Evolutionary conservation across 1,140 invertebrate genomes (phyloP), one percentile per base, ranked within the genome.

Genomic region (Teleogryllus occipitalis): DNA sequence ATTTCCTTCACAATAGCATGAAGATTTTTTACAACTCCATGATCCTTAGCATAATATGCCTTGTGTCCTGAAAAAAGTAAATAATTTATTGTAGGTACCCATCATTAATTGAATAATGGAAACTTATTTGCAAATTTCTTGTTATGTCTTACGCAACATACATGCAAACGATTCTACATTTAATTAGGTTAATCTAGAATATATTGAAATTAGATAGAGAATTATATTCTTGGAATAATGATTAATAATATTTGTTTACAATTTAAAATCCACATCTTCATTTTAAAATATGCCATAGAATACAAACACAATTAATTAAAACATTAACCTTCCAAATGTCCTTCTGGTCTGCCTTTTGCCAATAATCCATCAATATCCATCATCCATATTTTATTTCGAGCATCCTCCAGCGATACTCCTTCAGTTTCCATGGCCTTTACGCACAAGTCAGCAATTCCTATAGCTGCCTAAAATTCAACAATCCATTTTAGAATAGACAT

Each of bases 371-470:
- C 90, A 0, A 91, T 92, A 81, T 93, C 91, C 7, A 92, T 88
- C 87, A 92, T 87, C 89, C 90, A 96, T 80, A 96, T 93, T 81
- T 91, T 92, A 0, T 85, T 85, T 8, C 88, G 87, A 0, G 97
- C 97, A 21, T 95, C 92, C 65, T 88, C 88, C 47, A 92, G 89
- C 0, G 88, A 86, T 0, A 92, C 85, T 3, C 96, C 96, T 86
- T 96, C 94, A 12, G 90, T 90, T 81, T 90, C 88, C 94, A 99
- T 96, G 12, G 96, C 93, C 90, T 95, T 94, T 0, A 95, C 90
- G 83, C 96, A 94, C 15, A 98, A 84, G 82, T 91, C 88, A 0
- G 97, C 97, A 83, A 97, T 97, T 77, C 97, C 96, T 22, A 97
- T 85, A 0, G 94, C 91, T 8, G 95, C 94, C 92, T 93, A 39